Percentiles rank a stretch among this genome's conserved stretches.
Evolutionary conservation across 2,113 vertebrate genomes (phyloP).

Genomic region (Dasyornis broadbenti): DNA sequence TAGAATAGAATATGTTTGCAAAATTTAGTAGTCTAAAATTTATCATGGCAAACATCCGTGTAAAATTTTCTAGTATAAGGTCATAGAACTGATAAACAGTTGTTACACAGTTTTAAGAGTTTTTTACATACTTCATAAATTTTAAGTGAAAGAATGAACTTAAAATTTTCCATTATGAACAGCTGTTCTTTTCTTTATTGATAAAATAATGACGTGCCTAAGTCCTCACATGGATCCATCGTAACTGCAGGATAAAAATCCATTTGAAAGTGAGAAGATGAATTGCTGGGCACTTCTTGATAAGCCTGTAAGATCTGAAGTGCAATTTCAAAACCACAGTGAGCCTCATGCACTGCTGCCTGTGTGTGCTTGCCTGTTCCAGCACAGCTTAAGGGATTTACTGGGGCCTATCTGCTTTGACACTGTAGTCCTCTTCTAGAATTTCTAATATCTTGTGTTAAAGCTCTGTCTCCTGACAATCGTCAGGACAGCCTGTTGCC

Average conservation of each 20-base stretch:
- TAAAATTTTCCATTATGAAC: background rate
- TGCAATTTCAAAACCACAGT: background rate
- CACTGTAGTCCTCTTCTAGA: background rate
- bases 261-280: constrained; percentile 5
- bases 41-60: background rate
- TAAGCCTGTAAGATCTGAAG: constrained; percentile 3
- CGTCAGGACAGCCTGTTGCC: background rate
- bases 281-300: background rate
- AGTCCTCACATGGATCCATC: background rate
- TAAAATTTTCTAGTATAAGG: background rate
- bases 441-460: constrained; percentile 37
- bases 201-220: rapidly evolving
- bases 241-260: background rate
- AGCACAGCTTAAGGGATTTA: constrained; percentile 38
- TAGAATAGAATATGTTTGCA: background rate
- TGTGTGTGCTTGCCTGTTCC: background rate
- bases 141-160: background rate
- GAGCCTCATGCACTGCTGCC: background rate
- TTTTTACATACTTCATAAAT: background rate
- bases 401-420: background rate
- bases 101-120: background rate
- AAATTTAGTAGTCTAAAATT: background rate
- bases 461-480: background rate
- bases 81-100: background rate
- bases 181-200: background rate